Percentiles rank a stretch among this genome's conserved stretches.
These are phyloP conservation scores for Remorina albescens DNA, from an alignment of 2,797 vertebrate genomes.

Conservation along the genomic window DNA sequence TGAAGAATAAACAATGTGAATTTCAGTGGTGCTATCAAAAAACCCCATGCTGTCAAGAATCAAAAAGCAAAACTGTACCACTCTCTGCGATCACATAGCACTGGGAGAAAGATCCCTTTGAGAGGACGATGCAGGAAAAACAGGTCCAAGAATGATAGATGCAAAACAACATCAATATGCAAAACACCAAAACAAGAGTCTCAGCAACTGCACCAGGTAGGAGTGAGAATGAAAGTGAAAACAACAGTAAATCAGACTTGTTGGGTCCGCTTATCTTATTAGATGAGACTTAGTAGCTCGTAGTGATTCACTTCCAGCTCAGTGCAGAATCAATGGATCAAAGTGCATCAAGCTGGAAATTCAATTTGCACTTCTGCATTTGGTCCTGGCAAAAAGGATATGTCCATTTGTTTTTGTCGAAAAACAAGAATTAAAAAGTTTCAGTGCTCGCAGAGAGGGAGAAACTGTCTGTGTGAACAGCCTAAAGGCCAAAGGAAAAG, in stretches of 20 bases:
- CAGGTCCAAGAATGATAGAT: constrained; percentile 37
- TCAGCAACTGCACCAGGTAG: constrained; percentile 36
- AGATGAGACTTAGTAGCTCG: constrained; percentile 15
- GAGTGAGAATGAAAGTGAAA: constrained; percentile 4
- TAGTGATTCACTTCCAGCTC: constrained; percentile 37
- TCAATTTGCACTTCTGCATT: constrained; percentile 36
- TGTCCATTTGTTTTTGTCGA: constrained; percentile 54
- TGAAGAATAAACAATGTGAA: constrained; percentile 32
- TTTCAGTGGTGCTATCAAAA: constrained; percentile 31
- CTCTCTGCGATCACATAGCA: constrained; percentile 1
- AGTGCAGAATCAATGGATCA: constrained; percentile 39
- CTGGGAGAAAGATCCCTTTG: constrained; percentile 16
- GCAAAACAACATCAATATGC: constrained; percentile 54
- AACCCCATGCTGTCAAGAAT: constrained; percentile 60
- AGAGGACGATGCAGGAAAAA: constrained; percentile 18
- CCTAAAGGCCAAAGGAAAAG: constrained; percentile 77
- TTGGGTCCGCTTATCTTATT: constrained; percentile 21
- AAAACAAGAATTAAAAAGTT: constrained; percentile 38
- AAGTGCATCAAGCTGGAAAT: constrained; percentile 43
- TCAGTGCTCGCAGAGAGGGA: constrained; percentile 2
- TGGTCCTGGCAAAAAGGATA: constrained; percentile 42
- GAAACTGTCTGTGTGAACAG: constrained; percentile 16
- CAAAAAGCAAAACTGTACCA: constrained; percentile 26
- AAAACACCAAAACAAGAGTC: constrained; percentile 44
- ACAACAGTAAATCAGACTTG: constrained; percentile 32